A percentile compares a stretch with the other conserved stretches of the same genome.
These are phyloP conservation scores for Elysia crispata DNA, from an alignment of 2,888 invertebrate species.

Conservation along the genomic window DNA sequence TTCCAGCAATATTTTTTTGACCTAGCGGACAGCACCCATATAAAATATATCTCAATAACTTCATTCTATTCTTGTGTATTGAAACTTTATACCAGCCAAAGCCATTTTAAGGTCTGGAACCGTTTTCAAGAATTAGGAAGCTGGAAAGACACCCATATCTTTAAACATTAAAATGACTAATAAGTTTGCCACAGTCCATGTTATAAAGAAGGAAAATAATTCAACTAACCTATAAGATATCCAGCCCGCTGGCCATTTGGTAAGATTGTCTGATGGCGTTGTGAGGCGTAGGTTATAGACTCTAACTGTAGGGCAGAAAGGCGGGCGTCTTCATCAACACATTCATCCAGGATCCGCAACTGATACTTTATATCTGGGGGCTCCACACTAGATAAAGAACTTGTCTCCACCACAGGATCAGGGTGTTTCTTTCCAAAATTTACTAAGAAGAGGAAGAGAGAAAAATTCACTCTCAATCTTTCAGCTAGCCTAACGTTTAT, in stretches of 20 bases:
- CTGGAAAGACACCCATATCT: no score
- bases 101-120: no score
- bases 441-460: constrained; percentile 80
- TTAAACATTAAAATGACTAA: no score
- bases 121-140: no score
- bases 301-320: constrained; percentile 97
- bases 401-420: constrained; percentile 99
- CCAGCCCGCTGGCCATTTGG: constrained; percentile 94
- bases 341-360: constrained; percentile 82
- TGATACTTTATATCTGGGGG: constrained; percentile 94
- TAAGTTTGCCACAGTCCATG: no score
- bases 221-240: constrained; percentile 88
- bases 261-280: constrained; percentile 93
- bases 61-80: no score
- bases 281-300: constrained; percentile 97
- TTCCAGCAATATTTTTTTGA: no score
- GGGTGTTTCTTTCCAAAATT: constrained; percentile 97
- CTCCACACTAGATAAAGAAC: constrained; percentile 95
- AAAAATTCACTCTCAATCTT: background rate
- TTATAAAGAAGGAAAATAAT: no score
- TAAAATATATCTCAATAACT: no score
- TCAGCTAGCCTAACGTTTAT: no score
- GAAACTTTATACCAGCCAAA: no score
- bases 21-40: no score
- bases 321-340: constrained; percentile 88